phyloP scores from a whole-genome alignment of 2,113 vertebrate genomes.

The Nycticebus coucang region DNA sequence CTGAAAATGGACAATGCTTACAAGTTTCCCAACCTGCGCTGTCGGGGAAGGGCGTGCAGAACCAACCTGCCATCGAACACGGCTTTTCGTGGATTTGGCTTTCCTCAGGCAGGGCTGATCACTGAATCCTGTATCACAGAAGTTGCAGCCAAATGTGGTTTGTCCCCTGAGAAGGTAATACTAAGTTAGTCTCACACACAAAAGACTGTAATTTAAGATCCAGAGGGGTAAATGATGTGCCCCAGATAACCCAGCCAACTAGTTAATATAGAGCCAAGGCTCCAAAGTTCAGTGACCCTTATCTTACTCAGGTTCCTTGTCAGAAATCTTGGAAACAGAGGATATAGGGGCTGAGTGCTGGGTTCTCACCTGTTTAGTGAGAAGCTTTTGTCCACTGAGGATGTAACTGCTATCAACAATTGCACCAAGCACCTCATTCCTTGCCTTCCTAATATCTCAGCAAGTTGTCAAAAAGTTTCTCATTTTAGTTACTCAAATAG shows the following conservation, averaged over 20 bases:
- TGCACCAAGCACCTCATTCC: background rate
- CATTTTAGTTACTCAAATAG: background rate
- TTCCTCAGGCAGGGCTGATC: conserved; percentile 87
- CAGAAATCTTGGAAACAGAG: background rate
- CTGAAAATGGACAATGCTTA: conserved; percentile 90
- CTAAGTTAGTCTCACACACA: background rate
- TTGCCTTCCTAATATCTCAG: background rate
- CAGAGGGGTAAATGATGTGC: background rate
- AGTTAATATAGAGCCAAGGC: background rate
- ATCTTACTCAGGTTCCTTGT: background rate
- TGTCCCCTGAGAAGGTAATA: conserved; percentile 78
- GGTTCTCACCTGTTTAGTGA: background rate
- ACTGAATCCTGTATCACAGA: conserved; percentile 87
- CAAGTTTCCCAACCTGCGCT: conserved; percentile 88
- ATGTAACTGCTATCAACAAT: background rate
- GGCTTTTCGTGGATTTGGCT: conserved; percentile 90
- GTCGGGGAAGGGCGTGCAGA: conserved; percentile 82
- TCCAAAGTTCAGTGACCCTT: background rate
- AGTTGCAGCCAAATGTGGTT: conserved; percentile 85
- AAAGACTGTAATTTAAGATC: background rate
- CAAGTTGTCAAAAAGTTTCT: background rate
- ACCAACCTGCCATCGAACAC: conserved; percentile 93
- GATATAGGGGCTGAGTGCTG: background rate
- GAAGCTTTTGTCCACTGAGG: background rate
- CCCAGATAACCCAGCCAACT: background rate